Percentiles rank a stretch among this genome's conserved stretches.
Conservation (phyloP, 2,797 vertebrate genomes). For the Psittacula echo region DNA sequence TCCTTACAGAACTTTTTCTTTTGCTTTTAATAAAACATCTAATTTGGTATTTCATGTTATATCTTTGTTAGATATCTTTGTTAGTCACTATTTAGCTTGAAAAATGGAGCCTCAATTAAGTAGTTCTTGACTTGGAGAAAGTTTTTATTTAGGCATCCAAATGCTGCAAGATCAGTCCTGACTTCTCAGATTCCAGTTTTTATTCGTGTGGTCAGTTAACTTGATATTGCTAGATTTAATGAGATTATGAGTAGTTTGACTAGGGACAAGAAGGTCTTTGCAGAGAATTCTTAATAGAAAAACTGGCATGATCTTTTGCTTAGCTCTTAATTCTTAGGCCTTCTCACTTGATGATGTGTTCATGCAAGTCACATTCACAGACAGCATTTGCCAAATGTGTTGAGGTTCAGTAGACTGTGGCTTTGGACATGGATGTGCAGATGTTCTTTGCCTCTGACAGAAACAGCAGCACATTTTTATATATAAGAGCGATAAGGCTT, state of each 20-base stretch:
- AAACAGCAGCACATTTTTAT: background rate
- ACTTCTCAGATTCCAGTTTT: background rate
- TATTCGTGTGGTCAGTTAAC: background rate
- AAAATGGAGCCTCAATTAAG: background rate
- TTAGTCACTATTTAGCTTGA: background rate
- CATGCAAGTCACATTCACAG: background rate
- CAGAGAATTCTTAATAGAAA: constrained; percentile 32
- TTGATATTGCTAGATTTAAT: constrained; percentile 37
- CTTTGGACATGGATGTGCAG: background rate
- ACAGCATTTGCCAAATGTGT: constrained; percentile 19
- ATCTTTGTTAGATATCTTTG: background rate
- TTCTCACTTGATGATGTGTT: background rate
- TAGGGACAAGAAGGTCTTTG: background rate
- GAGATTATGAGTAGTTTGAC: constrained; percentile 6
- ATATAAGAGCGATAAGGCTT: background rate
- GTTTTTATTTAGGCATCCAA: background rate
- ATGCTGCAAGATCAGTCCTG: background rate
- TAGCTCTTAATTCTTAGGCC: background rate
- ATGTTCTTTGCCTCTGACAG: constrained; percentile 7
- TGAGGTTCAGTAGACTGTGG: background rate
- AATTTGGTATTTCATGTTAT: background rate
- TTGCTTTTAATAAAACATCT: background rate
- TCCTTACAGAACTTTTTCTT: background rate
- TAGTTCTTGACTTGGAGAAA: background rate
- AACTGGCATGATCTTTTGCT: background rate